Evolutionary conservation across 1,140 invertebrate species (phyloP), one percentile per base, ranked within the genome.

Genomic region (Heliconius congener): DNA sequence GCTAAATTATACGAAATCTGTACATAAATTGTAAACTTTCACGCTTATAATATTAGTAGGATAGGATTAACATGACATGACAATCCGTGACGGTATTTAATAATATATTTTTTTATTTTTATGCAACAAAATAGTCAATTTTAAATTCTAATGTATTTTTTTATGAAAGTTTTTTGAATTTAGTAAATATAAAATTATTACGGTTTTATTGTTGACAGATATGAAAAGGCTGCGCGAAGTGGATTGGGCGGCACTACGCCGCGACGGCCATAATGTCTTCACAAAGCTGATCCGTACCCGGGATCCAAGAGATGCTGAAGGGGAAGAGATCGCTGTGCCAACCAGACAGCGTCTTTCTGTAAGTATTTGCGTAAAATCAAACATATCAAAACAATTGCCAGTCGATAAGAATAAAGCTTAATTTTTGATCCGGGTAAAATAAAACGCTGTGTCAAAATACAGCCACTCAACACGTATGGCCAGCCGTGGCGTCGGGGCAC

Each of bases 201-300:
- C 34, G 34, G 34, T 6, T 34, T 34, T 34, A 37, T 37, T 71
- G 50, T 71, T 75, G 46, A 5, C 66, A 77, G 52, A 74, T 11
- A 37, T 86, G n/a, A 57, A 83, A 9, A 81, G 88, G 9, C 46
- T 92, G 8, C 86, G 87, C 27, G 80, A 86, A 8, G 84, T 93
- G n/a, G 90, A 94, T 79, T 94, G 92, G 92, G 81, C 73, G 1
- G 76, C 79, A 0, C 77, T 90, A 9, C 82, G 88, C 8, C 85
- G 87, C 0, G 85, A 88, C 66, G 81, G 81, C 4, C 90, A 91
- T 76, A 89, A 87, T 73, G 76, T 90, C 19, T 94, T 94, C 75
- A 90, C 88, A 0, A 94, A 93, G 46, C 86, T 94, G 8, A 94
- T 94, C 27, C 84, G 92, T 1, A 94, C 92, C 46, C 81, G 85